Percentiles rank a stretch among this genome's conserved stretches.
Conservation (phyloP, 2,888 invertebrate genomes). For the Hyalella azteca region DNA sequence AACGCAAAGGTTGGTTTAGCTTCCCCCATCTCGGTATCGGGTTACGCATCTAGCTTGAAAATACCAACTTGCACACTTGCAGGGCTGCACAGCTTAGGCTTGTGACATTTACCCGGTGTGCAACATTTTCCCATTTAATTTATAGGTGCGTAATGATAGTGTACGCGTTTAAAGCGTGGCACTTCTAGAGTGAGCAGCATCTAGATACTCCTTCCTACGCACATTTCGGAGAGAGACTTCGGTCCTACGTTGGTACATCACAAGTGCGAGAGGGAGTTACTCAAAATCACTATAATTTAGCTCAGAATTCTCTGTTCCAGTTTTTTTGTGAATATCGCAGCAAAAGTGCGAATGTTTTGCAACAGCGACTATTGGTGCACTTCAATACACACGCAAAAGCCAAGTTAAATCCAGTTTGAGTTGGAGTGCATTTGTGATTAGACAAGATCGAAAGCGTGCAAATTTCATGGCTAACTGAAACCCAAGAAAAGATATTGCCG, state of each 20-base stretch:
- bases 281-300: conserved; percentile 14
- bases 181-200: conserved; percentile 32
- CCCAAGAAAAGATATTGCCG: no score
- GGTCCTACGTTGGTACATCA: conserved; percentile 9
- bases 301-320: conserved; percentile 21
- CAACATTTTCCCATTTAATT: conserved; percentile 35
- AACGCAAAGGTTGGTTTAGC: conserved; percentile 27
- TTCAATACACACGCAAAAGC: not conserved
- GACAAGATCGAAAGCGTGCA: not conserved
- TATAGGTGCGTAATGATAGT: conserved; percentile 35
- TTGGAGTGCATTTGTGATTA: no score
- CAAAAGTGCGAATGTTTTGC: conserved; percentile 12
- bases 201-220: conserved; percentile 26
- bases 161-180: conserved; percentile 20
- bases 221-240: not conserved
- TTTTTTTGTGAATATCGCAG: conserved; percentile 20
- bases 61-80: conserved; percentile 21
- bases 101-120: conserved; percentile 35
- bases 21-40: conserved; percentile 1
- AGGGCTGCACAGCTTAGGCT: conserved; percentile 6
- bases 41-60: conserved; percentile 29
- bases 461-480: conserved; percentile 2
- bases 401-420: conserved; percentile 5
- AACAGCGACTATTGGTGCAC: conserved; percentile 15
- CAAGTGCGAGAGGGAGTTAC: conserved; percentile 15